Conservation (phyloP, 1,140 invertebrate species). For the Anadara kagoshimensis region DNA sequence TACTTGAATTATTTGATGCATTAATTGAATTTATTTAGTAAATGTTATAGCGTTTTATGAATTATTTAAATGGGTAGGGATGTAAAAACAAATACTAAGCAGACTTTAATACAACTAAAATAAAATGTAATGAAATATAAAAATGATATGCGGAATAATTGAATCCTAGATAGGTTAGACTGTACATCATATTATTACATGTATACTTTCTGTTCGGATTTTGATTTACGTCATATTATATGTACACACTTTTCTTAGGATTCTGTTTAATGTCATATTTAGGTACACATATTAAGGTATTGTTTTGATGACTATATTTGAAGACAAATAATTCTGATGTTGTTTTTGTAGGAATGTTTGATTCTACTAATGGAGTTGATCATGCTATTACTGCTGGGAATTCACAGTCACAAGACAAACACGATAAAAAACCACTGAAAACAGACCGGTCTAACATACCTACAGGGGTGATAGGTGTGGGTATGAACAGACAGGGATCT, state of each 20-base stretch:
- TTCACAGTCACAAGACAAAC: constrained; percentile 45
- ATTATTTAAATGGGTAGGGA: too few species aligned
- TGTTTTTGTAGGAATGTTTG: constrained; percentile 57
- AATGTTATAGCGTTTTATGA: too few species aligned
- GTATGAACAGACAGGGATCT: constrained; percentile 49
- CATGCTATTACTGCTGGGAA: constrained; percentile 52
- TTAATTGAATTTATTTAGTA: too few species aligned
- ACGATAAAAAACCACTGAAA: constrained; percentile 44
- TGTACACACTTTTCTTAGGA: neutral
- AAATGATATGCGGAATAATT: neutral
- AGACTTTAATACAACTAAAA: too few species aligned
- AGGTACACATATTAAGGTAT: neutral
- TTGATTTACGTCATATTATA: too few species aligned
- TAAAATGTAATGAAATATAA: too few species aligned
- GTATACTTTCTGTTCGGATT: too few species aligned
- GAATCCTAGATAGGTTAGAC: neutral
- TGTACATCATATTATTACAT: too few species aligned
- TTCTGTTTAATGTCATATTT: neutral
- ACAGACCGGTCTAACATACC: constrained; percentile 50
- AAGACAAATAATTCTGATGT: neutral
- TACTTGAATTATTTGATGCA: too few species aligned
- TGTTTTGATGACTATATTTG: neutral
- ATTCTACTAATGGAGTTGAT: constrained; percentile 51
- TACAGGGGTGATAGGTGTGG: constrained; percentile 51
- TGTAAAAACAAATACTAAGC: too few species aligned